These are phyloP conservation scores for Leptinotarsa peninsularis DNA, from an alignment of 2,888 invertebrate species.

Conservation along the genomic window DNA sequence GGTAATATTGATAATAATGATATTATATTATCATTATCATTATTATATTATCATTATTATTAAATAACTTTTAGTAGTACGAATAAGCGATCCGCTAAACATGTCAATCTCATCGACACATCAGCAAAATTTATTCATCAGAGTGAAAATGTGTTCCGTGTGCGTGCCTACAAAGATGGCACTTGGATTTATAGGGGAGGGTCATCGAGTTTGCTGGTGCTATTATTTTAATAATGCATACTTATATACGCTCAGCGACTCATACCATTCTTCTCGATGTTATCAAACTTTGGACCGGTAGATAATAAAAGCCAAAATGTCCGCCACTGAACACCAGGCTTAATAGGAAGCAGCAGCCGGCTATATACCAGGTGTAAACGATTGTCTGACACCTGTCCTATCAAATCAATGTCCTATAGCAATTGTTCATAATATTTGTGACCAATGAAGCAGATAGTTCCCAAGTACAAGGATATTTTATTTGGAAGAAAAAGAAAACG, in stretches of 20 bases:
- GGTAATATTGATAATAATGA: too few relatives aligned
- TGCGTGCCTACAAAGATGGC: constrained; percentile 12
- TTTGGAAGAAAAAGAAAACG: constrained; percentile 5
- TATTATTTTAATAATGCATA: constrained; percentile 42
- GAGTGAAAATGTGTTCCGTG: neutral
- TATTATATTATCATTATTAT: too few relatives aligned
- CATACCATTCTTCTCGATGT: constrained; percentile 40
- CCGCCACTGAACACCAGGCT: constrained; percentile 51
- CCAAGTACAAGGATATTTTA: constrained; percentile 11
- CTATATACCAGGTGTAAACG: constrained; percentile 64
- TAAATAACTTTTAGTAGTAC: too few relatives aligned
- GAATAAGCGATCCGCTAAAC: neutral
- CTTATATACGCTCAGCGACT: constrained; percentile 34
- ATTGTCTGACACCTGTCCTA: constrained; percentile 63
- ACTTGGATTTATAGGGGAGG: constrained; percentile 17
- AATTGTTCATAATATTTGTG: constrained; percentile 61
- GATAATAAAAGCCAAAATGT: constrained; percentile 47
- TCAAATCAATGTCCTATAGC: constrained; percentile 65
- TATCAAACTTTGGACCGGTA: constrained; percentile 46
- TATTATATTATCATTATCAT: too few relatives aligned
- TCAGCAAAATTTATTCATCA: neutral
- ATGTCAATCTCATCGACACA: constrained; percentile 9
- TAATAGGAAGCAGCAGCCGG: constrained; percentile 57
- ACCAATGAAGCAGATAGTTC: constrained; percentile 53
- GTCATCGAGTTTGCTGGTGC: constrained; percentile 33